phyloP scores from a whole-genome alignment of 2,888 invertebrate genomes.

The Watsonalla cultraria region DNA sequence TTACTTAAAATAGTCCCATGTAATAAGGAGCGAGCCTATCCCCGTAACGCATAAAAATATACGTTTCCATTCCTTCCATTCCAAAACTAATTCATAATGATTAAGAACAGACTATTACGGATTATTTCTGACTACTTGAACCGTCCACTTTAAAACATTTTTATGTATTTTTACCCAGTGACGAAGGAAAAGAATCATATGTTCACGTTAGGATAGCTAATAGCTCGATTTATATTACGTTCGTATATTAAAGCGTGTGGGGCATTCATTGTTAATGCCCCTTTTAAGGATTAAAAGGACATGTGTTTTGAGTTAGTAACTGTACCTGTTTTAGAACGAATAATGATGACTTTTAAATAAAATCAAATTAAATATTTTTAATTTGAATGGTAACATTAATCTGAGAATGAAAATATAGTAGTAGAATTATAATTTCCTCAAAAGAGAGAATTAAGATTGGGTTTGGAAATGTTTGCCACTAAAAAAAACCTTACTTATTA shows the following conservation, averaged over 20 bases:
- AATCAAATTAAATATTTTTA: not conserved
- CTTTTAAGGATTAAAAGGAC: conserved; percentile 14
- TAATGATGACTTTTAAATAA: not conserved
- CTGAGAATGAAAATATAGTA: too few relatives aligned
- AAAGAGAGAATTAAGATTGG: too few relatives aligned
- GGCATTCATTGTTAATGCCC: conserved; percentile 26
- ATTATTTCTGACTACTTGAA: conserved; percentile 53
- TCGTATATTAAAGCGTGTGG: conserved; percentile 30
- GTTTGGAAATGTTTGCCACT: too few relatives aligned
- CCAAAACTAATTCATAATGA: conserved; percentile 14
- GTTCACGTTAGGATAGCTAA: conserved; percentile 53
- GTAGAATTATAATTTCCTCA: too few relatives aligned
- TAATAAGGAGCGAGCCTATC: too few relatives aligned
- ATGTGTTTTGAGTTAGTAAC: conserved; percentile 22
- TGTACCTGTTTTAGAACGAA: conserved; percentile 16
- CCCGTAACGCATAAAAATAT: not conserved
- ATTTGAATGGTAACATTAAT: not conserved
- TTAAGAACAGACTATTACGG: conserved; percentile 39
- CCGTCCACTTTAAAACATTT: conserved; percentile 30
- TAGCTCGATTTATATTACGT: conserved; percentile 53
- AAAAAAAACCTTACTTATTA: too few relatives aligned
- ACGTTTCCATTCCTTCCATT: not conserved
- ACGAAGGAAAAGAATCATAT: conserved; percentile 52
- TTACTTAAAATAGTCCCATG: too few relatives aligned
- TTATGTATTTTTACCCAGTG: conserved; percentile 21